Evolutionary conservation across 2,888 invertebrate genomes (phyloP).

Genomic region (Drosophila anomalata): DNA sequence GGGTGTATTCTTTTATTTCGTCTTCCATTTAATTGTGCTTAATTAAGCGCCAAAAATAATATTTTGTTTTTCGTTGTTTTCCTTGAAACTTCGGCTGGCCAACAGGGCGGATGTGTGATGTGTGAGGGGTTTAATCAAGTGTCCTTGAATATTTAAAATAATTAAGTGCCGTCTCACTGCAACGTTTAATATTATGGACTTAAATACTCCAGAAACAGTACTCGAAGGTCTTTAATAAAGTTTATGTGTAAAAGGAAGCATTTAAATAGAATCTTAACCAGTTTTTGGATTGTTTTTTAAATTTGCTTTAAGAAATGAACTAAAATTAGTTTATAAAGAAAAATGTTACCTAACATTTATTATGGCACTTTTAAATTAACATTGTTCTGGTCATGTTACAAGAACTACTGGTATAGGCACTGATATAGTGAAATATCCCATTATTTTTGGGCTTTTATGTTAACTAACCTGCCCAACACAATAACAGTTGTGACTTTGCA

Average conservation of each 20-base stretch:
- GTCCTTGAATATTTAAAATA: background rate
- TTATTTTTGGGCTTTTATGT: conserved; percentile 34
- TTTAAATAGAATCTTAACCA: too few species aligned
- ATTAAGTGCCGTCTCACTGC: background rate
- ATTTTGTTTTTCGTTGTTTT: background rate
- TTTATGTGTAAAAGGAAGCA: too few species aligned
- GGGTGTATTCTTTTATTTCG: background rate
- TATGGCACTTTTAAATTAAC: background rate
- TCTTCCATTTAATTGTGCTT: conserved; percentile 36
- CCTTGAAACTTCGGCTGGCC: background rate
- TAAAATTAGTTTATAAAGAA: too few species aligned
- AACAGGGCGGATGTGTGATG: background rate
- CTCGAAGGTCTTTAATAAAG: too few species aligned
- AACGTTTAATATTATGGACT: background rate
- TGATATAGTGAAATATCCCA: conserved; percentile 35
- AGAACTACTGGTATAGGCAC: too few species aligned
- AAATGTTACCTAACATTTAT: background rate
- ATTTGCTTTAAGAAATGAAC: too few species aligned
- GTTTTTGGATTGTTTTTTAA: too few species aligned
- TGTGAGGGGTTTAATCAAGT: background rate
- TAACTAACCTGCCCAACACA: conserved; percentile 6
- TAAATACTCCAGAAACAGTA: background rate
- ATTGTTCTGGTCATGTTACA: background rate
- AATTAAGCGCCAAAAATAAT: conserved; percentile 34
- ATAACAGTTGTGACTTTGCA: background rate